These are phyloP conservation scores for Prionailurus viverrinus DNA, from an alignment of 2,113 vertebrate genomes.

Conservation along the genomic window DNA sequence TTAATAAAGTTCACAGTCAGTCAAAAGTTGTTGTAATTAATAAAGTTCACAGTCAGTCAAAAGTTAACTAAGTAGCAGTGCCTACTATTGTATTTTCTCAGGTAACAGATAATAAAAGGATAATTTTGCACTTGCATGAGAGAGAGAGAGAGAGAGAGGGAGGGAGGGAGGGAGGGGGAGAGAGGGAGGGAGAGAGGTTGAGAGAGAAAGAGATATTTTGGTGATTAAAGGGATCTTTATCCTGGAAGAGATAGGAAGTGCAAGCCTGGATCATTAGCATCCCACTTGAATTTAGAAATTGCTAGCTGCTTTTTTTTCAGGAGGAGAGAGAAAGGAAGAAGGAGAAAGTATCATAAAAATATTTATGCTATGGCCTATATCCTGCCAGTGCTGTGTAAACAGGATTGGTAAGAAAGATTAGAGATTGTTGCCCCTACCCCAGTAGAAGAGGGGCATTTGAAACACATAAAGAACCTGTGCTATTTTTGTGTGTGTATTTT, in stretches of 20 bases:
- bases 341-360: neutral
- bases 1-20: neutral
- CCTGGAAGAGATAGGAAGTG: neutral
- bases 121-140: neutral
- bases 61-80: conserved; percentile 27
- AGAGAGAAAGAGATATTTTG: too few relatives aligned
- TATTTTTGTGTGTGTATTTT: conserved; percentile 38
- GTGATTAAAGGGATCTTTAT: neutral
- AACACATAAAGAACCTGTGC: neutral
- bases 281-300: conserved; percentile 33
- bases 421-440: neutral
- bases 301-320: conserved; percentile 30
- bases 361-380: neutral
- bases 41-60: neutral
- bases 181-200: too few relatives aligned
- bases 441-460: neutral
- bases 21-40: conserved; percentile 35
- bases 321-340: neutral
- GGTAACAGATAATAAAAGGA: neutral
- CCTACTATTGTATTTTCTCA: conserved; percentile 41
- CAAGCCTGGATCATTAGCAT: neutral
- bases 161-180: too few relatives aligned
- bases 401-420: neutral
- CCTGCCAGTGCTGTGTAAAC: neutral
- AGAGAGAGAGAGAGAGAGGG: too few relatives aligned